A percentile compares a stretch with the other conserved stretches of the same genome.
Evolutionary conservation across 2,888 invertebrate genomes (phyloP).

Genomic region (Folsomia manolachei): DNA sequence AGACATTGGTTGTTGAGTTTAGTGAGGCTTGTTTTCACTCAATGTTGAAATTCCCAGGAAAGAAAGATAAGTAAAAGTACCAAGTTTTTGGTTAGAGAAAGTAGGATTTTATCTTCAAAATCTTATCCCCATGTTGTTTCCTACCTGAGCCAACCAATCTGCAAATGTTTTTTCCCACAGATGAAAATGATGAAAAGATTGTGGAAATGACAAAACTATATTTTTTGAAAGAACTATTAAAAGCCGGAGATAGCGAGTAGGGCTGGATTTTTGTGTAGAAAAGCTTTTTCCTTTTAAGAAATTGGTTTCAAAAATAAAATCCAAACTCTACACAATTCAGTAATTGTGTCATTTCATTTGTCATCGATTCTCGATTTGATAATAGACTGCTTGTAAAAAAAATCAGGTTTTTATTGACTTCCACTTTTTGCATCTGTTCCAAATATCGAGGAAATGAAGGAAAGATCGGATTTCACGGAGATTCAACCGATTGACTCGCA

Average conservation of each 20-base stretch:
- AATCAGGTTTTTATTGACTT: not conserved
- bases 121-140: not conserved
- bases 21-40: conserved; percentile 1
- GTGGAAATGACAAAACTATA: not conserved
- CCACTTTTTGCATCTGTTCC: not conserved
- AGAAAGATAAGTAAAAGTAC: conserved; percentile 8
- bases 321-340: too few relatives aligned
- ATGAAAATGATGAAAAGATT: not conserved
- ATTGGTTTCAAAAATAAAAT: too few relatives aligned
- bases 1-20: conserved; percentile 11
- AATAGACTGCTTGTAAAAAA: not conserved
- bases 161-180: conserved; percentile 20
- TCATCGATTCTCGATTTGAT: not conserved
- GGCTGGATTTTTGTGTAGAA: not conserved
- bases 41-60: conserved; percentile 2
- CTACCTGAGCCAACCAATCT: too few relatives aligned
- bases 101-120: conserved; percentile 13
- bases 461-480: conserved; percentile 39
- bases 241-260: too few relatives aligned
- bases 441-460: not conserved
- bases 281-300: too few relatives aligned
- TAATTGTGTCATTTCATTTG: not conserved
- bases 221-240: not conserved
- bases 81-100: conserved; percentile 17
- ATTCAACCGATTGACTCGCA: conserved; percentile 31